Conservation (phyloP, 2,888 invertebrate species). For the Choristoneura rosaceana region DNA sequence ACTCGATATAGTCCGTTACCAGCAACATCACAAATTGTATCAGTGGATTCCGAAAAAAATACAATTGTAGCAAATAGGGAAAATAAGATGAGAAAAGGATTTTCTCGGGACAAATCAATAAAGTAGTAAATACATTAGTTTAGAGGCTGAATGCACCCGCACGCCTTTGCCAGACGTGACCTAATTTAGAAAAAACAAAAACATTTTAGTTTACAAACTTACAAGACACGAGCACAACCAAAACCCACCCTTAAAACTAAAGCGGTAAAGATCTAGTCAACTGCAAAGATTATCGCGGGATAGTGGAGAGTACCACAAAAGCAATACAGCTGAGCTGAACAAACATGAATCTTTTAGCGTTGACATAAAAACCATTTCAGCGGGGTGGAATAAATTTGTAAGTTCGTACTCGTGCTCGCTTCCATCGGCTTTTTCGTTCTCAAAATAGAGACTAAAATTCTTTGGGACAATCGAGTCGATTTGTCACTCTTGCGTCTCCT, state of each 20-base stretch:
- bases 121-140: conserved; percentile 41
- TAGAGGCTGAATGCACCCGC: conserved; percentile 33
- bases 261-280: background rate
- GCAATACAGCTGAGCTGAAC: conserved; percentile 21
- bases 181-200: conserved; percentile 41
- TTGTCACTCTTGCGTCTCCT: background rate
- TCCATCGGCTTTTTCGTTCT: background rate
- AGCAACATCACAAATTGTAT: conserved; percentile 18
- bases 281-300: background rate
- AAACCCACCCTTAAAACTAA: background rate
- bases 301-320: background rate
- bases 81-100: conserved; percentile 31
- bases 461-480: background rate
- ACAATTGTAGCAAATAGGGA: conserved; percentile 29
- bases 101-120: conserved; percentile 39
- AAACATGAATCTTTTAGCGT: conserved; percentile 36
- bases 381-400: conserved; percentile 24
- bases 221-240: background rate
- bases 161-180: conserved; percentile 33
- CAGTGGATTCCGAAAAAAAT: conserved; percentile 25
- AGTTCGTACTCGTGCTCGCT: background rate
- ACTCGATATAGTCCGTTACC: background rate
- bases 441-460: background rate
- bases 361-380: conserved; percentile 37
- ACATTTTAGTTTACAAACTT: conserved; percentile 26